Evolutionary conservation across 2,113 vertebrate genomes (phyloP).

Genomic region (Hymenochirus boettgeri): DNA sequence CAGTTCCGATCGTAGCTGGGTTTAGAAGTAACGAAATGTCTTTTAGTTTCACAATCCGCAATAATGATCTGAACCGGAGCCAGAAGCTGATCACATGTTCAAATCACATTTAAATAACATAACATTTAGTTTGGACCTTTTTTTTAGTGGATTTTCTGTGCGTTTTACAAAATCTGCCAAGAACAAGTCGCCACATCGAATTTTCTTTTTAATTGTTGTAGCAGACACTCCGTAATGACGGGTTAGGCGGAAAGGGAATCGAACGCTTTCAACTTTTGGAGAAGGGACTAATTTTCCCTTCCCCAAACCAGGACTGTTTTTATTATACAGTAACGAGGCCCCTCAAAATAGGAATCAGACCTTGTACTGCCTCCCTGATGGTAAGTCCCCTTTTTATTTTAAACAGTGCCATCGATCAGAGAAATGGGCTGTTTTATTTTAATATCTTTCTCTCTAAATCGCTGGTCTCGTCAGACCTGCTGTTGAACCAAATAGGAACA

Average conservation of each 20-base stretch:
- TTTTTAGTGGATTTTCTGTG: conserved; percentile 41
- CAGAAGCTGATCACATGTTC: too few species aligned
- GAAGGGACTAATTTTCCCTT: conserved; percentile 20
- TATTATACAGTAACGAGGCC: conserved; percentile 21
- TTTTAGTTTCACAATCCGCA: too few species aligned
- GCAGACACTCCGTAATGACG: conserved; percentile 27
- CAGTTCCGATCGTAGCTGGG: too few species aligned
- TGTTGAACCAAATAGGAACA: too few species aligned
- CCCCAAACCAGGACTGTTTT: not conserved
- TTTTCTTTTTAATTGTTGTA: conserved; percentile 33
- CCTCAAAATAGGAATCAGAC: not conserved
- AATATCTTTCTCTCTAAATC: too few species aligned
- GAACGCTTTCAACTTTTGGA: conserved; percentile 46
- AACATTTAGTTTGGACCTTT: conserved; percentile 38
- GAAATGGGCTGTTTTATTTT: conserved; percentile 1
- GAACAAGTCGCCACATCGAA: conserved; percentile 17
- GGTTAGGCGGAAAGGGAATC: conserved; percentile 54
- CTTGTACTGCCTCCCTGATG: not conserved
- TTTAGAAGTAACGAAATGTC: too few species aligned
- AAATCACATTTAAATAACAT: conserved; percentile 22
- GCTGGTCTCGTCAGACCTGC: too few species aligned
- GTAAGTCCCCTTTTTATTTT: conserved; percentile 4
- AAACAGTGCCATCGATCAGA: not conserved
- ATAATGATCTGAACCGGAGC: too few species aligned
- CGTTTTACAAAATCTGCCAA: conserved; percentile 33